Percentiles rank a stretch among this genome's conserved stretches.
Evolutionary conservation across 2,888 invertebrate species (phyloP).

Genomic region (Celastrina argiolus): DNA sequence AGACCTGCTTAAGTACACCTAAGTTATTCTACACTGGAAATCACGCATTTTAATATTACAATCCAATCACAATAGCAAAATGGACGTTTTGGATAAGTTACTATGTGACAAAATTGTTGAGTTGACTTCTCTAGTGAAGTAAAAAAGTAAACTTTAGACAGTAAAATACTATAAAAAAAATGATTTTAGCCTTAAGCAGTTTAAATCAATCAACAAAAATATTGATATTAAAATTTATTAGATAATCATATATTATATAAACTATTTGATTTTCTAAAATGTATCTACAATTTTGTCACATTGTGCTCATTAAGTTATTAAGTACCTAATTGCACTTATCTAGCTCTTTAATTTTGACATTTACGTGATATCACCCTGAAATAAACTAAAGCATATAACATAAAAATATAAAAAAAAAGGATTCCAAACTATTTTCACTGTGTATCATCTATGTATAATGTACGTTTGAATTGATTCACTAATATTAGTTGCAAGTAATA

Average conservation of each 20-base stretch:
- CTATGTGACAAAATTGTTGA: conserved; percentile 22
- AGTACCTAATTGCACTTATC: conserved; percentile 66
- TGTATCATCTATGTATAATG: conserved; percentile 22
- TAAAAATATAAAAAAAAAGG: conserved; percentile 34
- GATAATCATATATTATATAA: too few relatives aligned
- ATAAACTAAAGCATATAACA: conserved; percentile 10
- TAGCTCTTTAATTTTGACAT: conserved; percentile 50
- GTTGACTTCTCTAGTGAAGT: too few relatives aligned
- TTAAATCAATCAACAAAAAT: too few relatives aligned
- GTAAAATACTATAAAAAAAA: too few relatives aligned
- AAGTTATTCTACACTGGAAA: conserved; percentile 20
- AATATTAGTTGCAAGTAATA: not conserved
- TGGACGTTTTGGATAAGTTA: conserved; percentile 59
- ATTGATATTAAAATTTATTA: too few relatives aligned
- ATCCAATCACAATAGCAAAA: conserved; percentile 58
- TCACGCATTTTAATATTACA: conserved; percentile 29
- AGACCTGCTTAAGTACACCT: conserved; percentile 26
- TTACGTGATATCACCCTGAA: conserved; percentile 36
- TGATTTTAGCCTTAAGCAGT: too few relatives aligned
- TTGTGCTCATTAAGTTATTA: conserved; percentile 41
- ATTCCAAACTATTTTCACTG: not conserved
- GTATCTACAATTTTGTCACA: conserved; percentile 2
- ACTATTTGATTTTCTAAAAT: too few relatives aligned
- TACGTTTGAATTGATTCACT: too few relatives aligned
- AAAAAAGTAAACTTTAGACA: not conserved